phyloP scores from a whole-genome alignment of 2,888 invertebrate genomes.

The Hydropsyche betteni region DNA sequence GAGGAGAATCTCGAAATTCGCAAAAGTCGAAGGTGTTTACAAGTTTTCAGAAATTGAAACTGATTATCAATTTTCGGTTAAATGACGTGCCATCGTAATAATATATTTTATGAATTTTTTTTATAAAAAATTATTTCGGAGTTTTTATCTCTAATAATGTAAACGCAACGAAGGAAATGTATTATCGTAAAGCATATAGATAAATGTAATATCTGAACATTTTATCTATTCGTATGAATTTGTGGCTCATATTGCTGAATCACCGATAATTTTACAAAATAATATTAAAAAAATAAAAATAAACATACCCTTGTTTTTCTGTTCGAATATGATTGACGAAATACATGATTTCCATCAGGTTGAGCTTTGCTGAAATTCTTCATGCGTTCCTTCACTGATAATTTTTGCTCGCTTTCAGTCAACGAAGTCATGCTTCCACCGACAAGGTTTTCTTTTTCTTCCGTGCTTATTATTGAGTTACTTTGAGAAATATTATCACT shows the following conservation, averaged over 20 bases:
- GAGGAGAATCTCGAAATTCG: slow-evolving; percentile 7
- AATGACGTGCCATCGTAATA: too few species aligned
- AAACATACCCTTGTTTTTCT: slow-evolving; percentile 13
- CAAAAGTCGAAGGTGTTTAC: not conserved
- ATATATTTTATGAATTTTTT: too few species aligned
- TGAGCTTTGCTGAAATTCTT: slow-evolving; percentile 93
- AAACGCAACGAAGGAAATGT: too few species aligned
- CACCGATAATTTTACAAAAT: not conserved
- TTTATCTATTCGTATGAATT: too few species aligned
- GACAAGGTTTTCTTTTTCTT: slow-evolving; percentile 55
- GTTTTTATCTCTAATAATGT: too few species aligned
- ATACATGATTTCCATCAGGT: slow-evolving; percentile 71
- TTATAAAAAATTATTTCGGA: too few species aligned
- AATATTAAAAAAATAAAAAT: too few species aligned
- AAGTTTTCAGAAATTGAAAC: too few species aligned
- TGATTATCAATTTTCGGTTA: too few species aligned
- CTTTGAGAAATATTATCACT: not conserved
- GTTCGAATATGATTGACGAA: not conserved
- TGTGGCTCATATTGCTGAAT: not conserved
- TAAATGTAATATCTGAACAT: too few species aligned
- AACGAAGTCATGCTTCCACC: slow-evolving; percentile 37
- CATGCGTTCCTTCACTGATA: slow-evolving; percentile 92
- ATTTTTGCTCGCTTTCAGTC: slow-evolving; percentile 68
- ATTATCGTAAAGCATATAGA: too few species aligned
- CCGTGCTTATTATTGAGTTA: slow-evolving; percentile 57